Evolutionary conservation across 1,140 invertebrate species (phyloP), one percentile per base, ranked within the genome.

Genomic region (Zaprionus gabonicus): DNA sequence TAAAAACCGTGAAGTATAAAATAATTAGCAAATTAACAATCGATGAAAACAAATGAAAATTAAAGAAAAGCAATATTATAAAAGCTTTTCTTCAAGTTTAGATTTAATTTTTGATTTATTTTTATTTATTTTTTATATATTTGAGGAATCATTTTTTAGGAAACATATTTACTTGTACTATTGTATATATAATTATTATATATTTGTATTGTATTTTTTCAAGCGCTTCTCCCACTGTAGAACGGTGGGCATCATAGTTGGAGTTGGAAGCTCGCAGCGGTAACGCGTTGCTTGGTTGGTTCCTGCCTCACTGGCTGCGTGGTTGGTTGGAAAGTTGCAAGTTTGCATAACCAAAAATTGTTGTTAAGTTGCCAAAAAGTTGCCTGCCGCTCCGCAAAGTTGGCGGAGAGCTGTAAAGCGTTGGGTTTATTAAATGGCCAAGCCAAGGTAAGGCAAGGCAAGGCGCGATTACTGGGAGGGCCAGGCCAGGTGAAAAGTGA

Each of bases 311-410:
- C 34, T 34, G 44, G 44, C 17, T 49, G 44, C 28, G 20, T 64
- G 28, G 27, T 38, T 68, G 73, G 34, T 58, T 58, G 38, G 23
- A 76, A 76, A 76, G 73, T 76, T 71, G 73, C 73, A 76, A 76
- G 73, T 76, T 76, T 76, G 73, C 73, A 76, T 76, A 76, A 76
- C 68, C 73, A 71, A 71, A 76, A 76, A 76, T 76, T 76, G 73
- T 76, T 76, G 73, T 76, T 76, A 76, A 76, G 60, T 76, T 76
- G 73, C 73, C 73, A 71, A 76, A 76, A 76, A 76, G 73, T 71
- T 76, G 73, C 72, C 41, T 76, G 73, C 72, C 41, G 53, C 53
- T 55, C 25, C 44, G 49, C 70, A 76, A 76, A 76, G 68, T 76
- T 76, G 60, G 31, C 55, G 25, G 28, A 71, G 73, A 53, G 73